phyloP scores from a whole-genome alignment of 2,888 invertebrate species.

The Acrocyrtus sp. region DNA sequence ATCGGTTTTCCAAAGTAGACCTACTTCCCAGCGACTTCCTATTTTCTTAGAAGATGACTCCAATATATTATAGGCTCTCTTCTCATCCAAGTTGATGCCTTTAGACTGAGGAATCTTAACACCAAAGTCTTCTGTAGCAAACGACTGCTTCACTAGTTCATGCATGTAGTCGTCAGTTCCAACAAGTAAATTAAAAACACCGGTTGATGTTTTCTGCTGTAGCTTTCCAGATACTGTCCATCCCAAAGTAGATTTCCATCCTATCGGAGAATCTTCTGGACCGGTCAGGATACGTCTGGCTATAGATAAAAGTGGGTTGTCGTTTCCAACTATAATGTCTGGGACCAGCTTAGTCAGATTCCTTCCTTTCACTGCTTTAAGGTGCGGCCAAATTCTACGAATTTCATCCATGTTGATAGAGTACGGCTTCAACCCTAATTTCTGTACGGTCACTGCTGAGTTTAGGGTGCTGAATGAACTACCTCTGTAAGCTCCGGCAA shows the following conservation, averaged over 20 bases:
- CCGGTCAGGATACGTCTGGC: background rate
- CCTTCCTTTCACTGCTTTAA: background rate
- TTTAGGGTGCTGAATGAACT: background rate
- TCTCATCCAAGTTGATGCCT: background rate
- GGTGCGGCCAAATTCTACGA: slow-evolving; percentile 6
- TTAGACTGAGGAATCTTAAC: background rate
- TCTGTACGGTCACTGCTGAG: background rate
- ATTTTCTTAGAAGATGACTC: slow-evolving; percentile 6
- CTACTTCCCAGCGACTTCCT: slow-evolving; percentile 44
- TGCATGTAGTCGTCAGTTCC: slow-evolving; percentile 1
- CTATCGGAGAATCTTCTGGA: background rate
- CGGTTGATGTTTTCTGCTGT: background rate
- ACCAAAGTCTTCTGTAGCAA: slow-evolving; percentile 11
- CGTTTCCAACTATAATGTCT: slow-evolving; percentile 9
- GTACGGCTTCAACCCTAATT: background rate
- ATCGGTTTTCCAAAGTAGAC: slow-evolving; percentile 44
- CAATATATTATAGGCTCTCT: background rate
- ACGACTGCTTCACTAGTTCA: background rate
- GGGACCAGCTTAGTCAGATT: background rate
- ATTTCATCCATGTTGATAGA: slow-evolving; percentile 7
- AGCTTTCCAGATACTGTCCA: slow-evolving; percentile 3
- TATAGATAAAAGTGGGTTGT: background rate
- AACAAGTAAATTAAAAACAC: background rate
- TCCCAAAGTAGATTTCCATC: background rate
- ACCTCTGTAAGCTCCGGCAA: slow-evolving; percentile 1